These are phyloP conservation scores for Umimayanthus chanpuru DNA, from an alignment of 92 coral and sea anemone genomes.

Conservation along the genomic window DNA sequence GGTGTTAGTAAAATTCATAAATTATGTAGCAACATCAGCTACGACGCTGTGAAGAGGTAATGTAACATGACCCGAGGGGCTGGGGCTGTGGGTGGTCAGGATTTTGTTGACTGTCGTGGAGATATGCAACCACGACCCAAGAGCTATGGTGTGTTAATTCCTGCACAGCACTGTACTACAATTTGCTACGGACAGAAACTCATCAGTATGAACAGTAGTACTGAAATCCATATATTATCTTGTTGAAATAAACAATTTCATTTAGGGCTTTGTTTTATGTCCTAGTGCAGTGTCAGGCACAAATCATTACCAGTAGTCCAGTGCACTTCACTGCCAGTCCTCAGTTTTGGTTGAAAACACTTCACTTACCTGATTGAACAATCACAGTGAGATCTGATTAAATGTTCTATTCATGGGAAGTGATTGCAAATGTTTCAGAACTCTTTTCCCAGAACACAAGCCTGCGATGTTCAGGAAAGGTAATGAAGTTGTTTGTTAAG, in stretches of 20 bases:
- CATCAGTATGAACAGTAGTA: background rate
- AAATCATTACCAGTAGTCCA: background rate
- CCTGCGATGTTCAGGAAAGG: slow-evolving; percentile 39
- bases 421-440: background rate
- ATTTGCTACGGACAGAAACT: background rate
- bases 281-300: background rate
- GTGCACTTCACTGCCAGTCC: slow-evolving; percentile 26
- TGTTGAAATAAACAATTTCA: background rate
- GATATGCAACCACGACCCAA: no score
- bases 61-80: no score
- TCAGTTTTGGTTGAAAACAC: slow-evolving; percentile 22
- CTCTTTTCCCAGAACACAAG: background rate
- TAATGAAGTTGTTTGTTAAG: slow-evolving; percentile 9
- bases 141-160: no score
- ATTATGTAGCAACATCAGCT: no score
- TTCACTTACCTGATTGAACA: slow-evolving; percentile 36
- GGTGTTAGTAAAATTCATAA: no score
- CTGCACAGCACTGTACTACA: background rate
- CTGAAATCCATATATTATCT: background rate
- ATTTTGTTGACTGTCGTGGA: background rate
- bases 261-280: slow-evolving; percentile 29
- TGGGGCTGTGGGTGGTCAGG: background rate
- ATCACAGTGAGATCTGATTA: slow-evolving; percentile 11
- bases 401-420: background rate
- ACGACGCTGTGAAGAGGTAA: background rate